Evolutionary conservation across 2,113 vertebrate species (phyloP).

Genomic region (Prietella phreatophila): DNA sequence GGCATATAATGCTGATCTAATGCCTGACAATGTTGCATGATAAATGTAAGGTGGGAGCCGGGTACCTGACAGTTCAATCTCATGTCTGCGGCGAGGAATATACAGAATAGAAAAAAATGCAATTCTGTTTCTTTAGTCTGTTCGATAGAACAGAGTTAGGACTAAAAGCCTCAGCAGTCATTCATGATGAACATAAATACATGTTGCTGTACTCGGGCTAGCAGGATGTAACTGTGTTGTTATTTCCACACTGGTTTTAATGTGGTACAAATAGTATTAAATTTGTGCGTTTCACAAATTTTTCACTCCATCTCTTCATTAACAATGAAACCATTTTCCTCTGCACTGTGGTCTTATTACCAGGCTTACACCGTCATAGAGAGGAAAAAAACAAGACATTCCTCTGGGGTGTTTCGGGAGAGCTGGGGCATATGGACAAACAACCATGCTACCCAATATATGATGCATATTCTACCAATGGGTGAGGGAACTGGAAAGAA

Average conservation of each 20-base stretch:
- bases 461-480: slow-evolving; percentile 29
- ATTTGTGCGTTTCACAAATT: slow-evolving; percentile 39
- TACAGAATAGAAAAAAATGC: background rate
- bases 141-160: background rate
- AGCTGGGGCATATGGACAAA: slow-evolving; percentile 42
- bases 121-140: slow-evolving; percentile 2
- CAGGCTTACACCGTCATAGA: slow-evolving; percentile 22
- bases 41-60: background rate
- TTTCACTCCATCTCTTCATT: slow-evolving; percentile 31
- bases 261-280: slow-evolving; percentile 10
- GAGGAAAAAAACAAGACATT: background rate
- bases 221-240: background rate
- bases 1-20: background rate
- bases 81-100: slow-evolving; percentile 1
- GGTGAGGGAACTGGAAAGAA: slow-evolving; percentile 17
- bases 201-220: slow-evolving; percentile 27
- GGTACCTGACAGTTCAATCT: background rate
- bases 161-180: slow-evolving; percentile 15
- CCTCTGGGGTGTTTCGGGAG: slow-evolving; percentile 34
- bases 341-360: slow-evolving; percentile 24
- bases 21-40: background rate
- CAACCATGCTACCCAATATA: slow-evolving; percentile 22
- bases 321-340: slow-evolving; percentile 22
- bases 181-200: slow-evolving; percentile 25
- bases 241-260: slow-evolving; percentile 30